Base-by-base conservation (phyloP, 2,797 vertebrate species). In the Hozukius guyotensis region DNA sequence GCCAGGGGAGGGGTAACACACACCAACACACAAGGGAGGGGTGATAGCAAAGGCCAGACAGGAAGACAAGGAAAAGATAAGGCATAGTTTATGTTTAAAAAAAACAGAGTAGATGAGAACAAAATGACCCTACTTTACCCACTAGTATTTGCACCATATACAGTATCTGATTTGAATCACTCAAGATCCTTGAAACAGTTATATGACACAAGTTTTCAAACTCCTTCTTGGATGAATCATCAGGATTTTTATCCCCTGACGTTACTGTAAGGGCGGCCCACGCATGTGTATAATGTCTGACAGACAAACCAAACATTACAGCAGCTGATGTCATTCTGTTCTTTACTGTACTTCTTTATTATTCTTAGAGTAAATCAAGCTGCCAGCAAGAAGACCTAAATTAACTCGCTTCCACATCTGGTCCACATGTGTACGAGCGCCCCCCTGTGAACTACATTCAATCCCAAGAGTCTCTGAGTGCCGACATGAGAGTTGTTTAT, bases 401-500 rank as follows among this genome's bases (percentile, higher is more conserved):
- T 46, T 3, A 77, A 74, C 75, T 60, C 9, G 8, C 65, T 68
- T 67, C 78, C 31, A 90, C 94, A 93, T 94, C 90, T 94, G 92
- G 88, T 34, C 67, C 82, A 77, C 89, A 91, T 88, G 80, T 91
- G 90, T 84, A 18, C 31, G 60, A 78, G 80, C 79, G 82, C 65
- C 16, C 65, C 38, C 56, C 65, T 38, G 72, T 72, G 64, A 87
- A 88, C 84, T 80, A 32, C 25, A 78, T 72, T 76, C 63, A 68
- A 75, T 83, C 79, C 77, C 24, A 22, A 52, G 52, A 68, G 56
- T 3, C 72, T 85, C 75, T 11, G 34, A 56, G 80, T 73, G 25
- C 49, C 16, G 29, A 69, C 76, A 52, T 4, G 2, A 60, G 80
- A 76, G 83, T 79, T 93, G 95, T 96, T 95, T 95, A 91, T 94